Evolutionary conservation across 2,797 vertebrate genomes (phyloP).

Genomic region (Mormyrus hasselquistii): DNA sequence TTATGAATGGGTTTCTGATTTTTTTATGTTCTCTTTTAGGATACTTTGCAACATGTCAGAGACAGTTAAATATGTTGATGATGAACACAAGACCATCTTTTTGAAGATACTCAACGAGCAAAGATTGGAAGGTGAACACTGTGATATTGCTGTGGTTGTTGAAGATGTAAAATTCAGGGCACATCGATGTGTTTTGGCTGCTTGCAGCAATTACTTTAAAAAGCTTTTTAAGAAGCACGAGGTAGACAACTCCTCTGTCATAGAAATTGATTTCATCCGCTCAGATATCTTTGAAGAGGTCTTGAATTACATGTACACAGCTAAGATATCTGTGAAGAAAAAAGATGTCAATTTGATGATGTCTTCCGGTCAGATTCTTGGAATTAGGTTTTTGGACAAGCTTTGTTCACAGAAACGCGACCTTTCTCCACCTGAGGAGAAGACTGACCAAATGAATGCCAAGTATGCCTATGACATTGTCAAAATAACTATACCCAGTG

Average conservation of each 20-base stretch:
- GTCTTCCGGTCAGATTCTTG: conserved; percentile 89
- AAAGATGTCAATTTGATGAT: conserved; percentile 96
- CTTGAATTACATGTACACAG: conserved; percentile 94
- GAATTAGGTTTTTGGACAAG: conserved; percentile 90
- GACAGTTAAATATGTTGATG: conserved; percentile 91
- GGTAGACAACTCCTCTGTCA: conserved; percentile 89
- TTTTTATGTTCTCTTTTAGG: neutral
- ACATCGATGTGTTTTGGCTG: conserved; percentile 85
- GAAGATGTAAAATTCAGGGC: conserved; percentile 93
- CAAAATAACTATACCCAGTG: conserved; percentile 85
- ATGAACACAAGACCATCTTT: conserved; percentile 92
- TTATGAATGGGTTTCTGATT: neutral
- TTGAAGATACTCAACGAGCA: conserved; percentile 92
- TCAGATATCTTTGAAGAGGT: conserved; percentile 94
- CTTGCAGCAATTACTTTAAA: conserved; percentile 94
- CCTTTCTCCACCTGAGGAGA: conserved; percentile 80
- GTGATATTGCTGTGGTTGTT: conserved; percentile 90
- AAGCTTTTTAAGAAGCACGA: conserved; percentile 93
- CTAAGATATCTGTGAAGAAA: conserved; percentile 85
- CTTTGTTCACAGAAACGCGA: conserved; percentile 91
- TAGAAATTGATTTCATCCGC: conserved; percentile 91
- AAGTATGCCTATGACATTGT: conserved; percentile 81
- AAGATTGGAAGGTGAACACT: conserved; percentile 89
- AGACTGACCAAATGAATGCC: conserved; percentile 67
- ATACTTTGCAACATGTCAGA: conserved; percentile 78